Conservation (phyloP, 1,140 invertebrate genomes). For the Calliphora vicina region DNA sequence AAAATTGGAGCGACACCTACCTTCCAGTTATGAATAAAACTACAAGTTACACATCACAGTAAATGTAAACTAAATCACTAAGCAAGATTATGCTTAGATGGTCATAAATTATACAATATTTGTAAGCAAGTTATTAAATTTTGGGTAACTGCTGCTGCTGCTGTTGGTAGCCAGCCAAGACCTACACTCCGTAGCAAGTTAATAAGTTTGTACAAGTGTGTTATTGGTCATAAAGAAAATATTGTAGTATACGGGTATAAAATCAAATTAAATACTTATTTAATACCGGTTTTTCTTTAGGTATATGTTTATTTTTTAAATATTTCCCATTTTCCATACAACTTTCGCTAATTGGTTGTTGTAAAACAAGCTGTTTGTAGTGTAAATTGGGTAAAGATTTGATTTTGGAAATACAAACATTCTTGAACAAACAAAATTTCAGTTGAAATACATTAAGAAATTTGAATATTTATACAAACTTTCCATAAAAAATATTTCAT, state of each 20-base stretch:
- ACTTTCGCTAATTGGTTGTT: neutral
- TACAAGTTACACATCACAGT: too few relatives aligned
- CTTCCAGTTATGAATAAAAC: too few relatives aligned
- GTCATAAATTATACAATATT: too few relatives aligned
- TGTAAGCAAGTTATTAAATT: too few relatives aligned
- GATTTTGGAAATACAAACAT: neutral
- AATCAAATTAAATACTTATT: neutral
- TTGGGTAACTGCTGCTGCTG: too few relatives aligned
- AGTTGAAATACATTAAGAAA: too few relatives aligned
- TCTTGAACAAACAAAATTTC: too few relatives aligned
- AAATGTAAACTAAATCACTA: too few relatives aligned
- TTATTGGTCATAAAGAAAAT: neutral
- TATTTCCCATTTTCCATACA: neutral
- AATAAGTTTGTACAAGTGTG: neutral
- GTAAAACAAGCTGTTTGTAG: neutral
- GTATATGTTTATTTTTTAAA: neutral
- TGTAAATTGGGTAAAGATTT: neutral
- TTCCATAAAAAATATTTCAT: too few relatives aligned
- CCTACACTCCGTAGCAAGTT: neutral
- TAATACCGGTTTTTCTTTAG: neutral
- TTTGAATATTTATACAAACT: too few relatives aligned
- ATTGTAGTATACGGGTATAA: neutral
- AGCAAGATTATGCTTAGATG: too few relatives aligned
- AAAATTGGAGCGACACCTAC: too few relatives aligned
- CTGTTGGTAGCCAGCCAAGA: neutral